Conservation (phyloP, 2,797 vertebrate species). For the Coluber constrictor region DNA sequence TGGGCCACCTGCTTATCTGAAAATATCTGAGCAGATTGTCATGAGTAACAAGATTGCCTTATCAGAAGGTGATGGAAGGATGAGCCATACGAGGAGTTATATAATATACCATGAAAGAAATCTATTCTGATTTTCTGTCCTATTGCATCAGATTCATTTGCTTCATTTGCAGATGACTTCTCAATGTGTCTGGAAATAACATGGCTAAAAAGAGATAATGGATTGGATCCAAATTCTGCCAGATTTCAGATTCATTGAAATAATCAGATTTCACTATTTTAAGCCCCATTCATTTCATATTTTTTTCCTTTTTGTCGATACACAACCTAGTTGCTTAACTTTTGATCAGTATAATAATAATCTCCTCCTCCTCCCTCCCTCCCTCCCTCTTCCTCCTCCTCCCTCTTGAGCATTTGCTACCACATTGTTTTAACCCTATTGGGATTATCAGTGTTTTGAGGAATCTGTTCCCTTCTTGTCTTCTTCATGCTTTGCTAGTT, state of each 20-base stretch:
- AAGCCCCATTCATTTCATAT: background rate
- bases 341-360: background rate
- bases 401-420: background rate
- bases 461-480: background rate
- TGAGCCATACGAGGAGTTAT: background rate
- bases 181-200: background rate
- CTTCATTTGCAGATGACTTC: background rate
- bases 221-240: background rate
- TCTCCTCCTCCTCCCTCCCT: too few species aligned
- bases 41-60: constrained; percentile 45
- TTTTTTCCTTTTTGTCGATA: background rate
- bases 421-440: background rate
- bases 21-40: constrained; percentile 43
- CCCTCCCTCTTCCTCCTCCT: background rate
- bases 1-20: constrained; percentile 44
- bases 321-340: background rate
- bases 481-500: background rate
- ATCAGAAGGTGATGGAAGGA: constrained; percentile 29
- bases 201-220: background rate
- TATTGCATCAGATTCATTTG: background rate
- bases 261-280: background rate
- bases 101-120: constrained; percentile 14
- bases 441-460: background rate
- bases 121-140: background rate
- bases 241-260: background rate